These are phyloP conservation scores for Pristionchus fissidentatus DNA, from an alignment of 2,888 invertebrate species.

Conservation along the genomic window DNA sequence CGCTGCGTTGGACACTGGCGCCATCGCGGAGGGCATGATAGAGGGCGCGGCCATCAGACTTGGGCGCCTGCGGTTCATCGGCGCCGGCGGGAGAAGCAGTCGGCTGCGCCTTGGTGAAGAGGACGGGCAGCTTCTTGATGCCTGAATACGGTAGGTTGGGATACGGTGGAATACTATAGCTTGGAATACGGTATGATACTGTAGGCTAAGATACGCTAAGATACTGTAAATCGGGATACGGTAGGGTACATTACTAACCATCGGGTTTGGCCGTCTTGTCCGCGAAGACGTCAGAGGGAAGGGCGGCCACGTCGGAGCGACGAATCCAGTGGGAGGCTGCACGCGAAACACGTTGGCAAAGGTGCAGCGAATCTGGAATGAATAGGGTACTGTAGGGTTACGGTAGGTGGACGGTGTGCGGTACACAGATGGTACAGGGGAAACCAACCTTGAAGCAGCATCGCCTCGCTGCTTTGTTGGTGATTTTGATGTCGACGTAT, in stretches of 20 bases:
- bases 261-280: slow-evolving; percentile 20
- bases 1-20: too few relatives aligned
- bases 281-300: background rate
- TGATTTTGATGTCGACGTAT: slow-evolving; percentile 21
- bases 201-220: too few relatives aligned
- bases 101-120: slow-evolving; percentile 11
- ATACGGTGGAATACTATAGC: too few relatives aligned
- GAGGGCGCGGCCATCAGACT: slow-evolving; percentile 10
- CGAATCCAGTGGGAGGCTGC: slow-evolving; percentile 34
- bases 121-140: background rate
- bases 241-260: slow-evolving; percentile 21
- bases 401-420: slow-evolving; percentile 3
- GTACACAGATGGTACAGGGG: too few relatives aligned
- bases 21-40: slow-evolving; percentile 17
- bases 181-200: too few relatives aligned
- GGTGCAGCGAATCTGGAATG: slow-evolving; percentile 18
- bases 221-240: too few relatives aligned
- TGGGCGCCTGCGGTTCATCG: background rate
- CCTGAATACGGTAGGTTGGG: background rate
- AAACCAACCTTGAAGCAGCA: background rate
- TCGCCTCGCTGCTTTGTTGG: slow-evolving; percentile 22
- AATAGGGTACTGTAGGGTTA: background rate
- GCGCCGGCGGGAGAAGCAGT: background rate
- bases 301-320: background rate
- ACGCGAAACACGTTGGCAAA: slow-evolving; percentile 20